Evolutionary conservation across 2,797 vertebrate species (phyloP), one percentile per base, ranked within the genome.

Genomic region (Enteromius anoplus): DNA sequence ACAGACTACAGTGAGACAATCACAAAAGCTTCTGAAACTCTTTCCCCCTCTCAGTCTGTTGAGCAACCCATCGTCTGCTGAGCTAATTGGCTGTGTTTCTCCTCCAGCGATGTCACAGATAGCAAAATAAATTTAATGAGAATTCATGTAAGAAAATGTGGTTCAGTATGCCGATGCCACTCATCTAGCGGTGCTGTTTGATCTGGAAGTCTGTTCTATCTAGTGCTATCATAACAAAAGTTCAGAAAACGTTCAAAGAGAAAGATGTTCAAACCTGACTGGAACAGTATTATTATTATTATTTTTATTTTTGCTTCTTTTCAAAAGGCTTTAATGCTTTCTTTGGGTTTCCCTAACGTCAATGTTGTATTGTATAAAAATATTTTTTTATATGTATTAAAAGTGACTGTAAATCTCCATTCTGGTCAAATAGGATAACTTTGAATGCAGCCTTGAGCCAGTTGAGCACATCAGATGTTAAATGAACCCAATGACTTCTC

Each of bases 401-500:
- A 60, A 26, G 23, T 60, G 11, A 60, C 58, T 14, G 11, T 62
- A 62, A 62, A 29, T 14, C 60, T 15, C 26, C 14, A 62, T 26
- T 26, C 58, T 29, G 23, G 23, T 62, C 58, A 26, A 29, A 29
- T 29, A 29, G 5, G 9, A 2, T 34, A 72, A 49, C 79, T 23
- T 71, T 34, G 26, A 47, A 80, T 2, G 26, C 7, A 29, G 40
- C 40, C 37, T n/a, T 19, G 34, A 62, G 72, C 77, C 42, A 69
- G 34, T 80, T 3, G 4, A 76, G 21, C 47, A 15, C 14, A 45
- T 77, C 19, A 60, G 29, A 6, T 75, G 40, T 76, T 84, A 68
- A 86, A 78, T 40, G 68, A 76, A 66, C 75, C 37, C 34, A 47
- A 84, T 84, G 64, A 70, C 72, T 76, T 42, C 11, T 79, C 47